Evolutionary conservation across 64 coral and sea anemone species (phyloP).

Genomic region (Actinia tenebrosa): DNA sequence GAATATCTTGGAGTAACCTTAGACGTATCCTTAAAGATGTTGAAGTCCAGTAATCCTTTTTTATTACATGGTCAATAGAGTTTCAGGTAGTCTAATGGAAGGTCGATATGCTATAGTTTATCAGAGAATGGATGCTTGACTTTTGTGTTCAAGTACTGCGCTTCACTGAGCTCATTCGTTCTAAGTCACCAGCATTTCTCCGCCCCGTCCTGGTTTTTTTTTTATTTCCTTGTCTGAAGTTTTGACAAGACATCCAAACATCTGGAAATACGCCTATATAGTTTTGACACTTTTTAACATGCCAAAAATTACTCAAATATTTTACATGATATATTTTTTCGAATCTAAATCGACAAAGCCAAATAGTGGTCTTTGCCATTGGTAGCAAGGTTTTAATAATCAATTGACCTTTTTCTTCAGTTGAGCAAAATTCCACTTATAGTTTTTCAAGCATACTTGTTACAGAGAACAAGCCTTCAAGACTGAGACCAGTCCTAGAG

Average conservation of each 20-base stretch:
- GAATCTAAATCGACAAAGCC: background rate
- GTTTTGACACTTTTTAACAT: background rate
- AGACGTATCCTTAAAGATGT: background rate
- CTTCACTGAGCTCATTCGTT: background rate
- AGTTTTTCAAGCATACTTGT: background rate
- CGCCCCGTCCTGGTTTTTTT: background rate
- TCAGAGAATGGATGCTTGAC: background rate
- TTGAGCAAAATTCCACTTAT: background rate
- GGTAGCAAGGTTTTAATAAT: background rate
- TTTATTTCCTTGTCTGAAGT: background rate
- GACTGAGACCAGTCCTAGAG: background rate
- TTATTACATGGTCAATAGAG: conserved; percentile 4
- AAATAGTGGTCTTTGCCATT: background rate
- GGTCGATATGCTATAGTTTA: background rate
- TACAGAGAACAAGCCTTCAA: background rate
- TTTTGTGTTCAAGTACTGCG: background rate
- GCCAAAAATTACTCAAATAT: background rate
- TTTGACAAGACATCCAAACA: background rate
- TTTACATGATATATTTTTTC: background rate
- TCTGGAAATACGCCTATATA: background rate
- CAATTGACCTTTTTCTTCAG: background rate
- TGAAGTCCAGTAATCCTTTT: background rate
- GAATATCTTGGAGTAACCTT: background rate
- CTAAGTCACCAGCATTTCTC: background rate
- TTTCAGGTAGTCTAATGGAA: conserved; percentile 2